Evolutionary conservation across 2,888 invertebrate species (phyloP), one percentile per base, ranked within the genome.

Genomic region (Auanema sp.): DNA sequence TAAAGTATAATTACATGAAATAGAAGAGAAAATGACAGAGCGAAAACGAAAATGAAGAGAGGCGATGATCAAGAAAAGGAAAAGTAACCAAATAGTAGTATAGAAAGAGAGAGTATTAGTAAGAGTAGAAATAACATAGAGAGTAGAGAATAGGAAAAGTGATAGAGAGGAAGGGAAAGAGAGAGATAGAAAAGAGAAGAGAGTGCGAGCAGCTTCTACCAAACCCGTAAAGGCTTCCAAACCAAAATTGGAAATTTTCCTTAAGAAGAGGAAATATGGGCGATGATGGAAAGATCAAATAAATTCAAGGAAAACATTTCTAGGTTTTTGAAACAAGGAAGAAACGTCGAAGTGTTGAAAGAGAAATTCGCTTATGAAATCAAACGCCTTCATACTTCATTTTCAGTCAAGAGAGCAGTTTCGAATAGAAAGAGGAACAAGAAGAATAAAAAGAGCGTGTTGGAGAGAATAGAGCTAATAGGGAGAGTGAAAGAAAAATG

Each of bases 391-490:
- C 33, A 33, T 33, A 33, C 33, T 33, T 33, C 33, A 33, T 33
- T 33, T 33, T 33, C 33, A 33, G 33, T 33, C 16, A 56, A 49
- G 25, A 58, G 49, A 47, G 49, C 44, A 58, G 41, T 23, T 58
- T 25, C 21, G 33, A 10, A 41, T 23, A 52, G 59, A 24, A 33
- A 23, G 51, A 25, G 24, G 41, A 21, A 24, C 25, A 40, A 51
- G 52, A 42, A 52, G 42, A 18, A n/a, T 25, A 41, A 25, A 40
- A 41, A 16, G 40, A 16, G 14, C 25, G 23, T 23, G 41, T 18
- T 55, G 41, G 55, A 55, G 55, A 55, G 24, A 21, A 52, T 18
- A 23, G 24, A 52, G 52, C 18, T n/a, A 55, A n/a, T 55, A n/a
- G 16, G 41, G 16, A 24, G 16, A 55, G 41, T 16, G 40, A 40